A percentile compares a stretch with the other conserved stretches of the same genome.
phyloP scores from a whole-genome alignment of 2,113 vertebrate species.

The Oplegnathus fasciatus region DNA sequence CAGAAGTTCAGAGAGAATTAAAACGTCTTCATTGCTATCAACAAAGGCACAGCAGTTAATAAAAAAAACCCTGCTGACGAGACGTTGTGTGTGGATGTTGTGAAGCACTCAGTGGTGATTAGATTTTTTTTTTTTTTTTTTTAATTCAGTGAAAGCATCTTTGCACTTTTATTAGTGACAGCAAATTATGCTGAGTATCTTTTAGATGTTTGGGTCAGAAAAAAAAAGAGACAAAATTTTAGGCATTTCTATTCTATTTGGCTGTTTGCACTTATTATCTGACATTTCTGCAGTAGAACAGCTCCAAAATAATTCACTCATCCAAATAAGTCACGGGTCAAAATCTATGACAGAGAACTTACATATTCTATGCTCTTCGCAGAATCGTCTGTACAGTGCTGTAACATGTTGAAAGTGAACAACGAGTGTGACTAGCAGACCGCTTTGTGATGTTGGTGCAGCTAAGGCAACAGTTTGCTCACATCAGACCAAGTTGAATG shows the following conservation, averaged over 20 bases:
- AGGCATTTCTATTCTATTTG: neutral
- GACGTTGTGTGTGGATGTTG: neutral
- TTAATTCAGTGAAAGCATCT: neutral
- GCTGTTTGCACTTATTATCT: neutral
- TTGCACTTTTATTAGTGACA: no score
- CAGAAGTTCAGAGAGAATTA: neutral
- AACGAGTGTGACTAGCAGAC: neutral
- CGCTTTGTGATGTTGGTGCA: neutral
- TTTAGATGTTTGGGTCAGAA: neutral
- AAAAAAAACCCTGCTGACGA: neutral
- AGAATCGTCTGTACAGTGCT: neutral
- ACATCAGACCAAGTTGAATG: neutral
- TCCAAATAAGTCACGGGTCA: neutral
- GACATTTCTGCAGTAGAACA: neutral
- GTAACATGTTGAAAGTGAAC: neutral
- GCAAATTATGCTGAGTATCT: neutral
- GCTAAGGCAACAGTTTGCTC: slow-evolving; percentile 5
- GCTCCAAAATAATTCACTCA: neutral
- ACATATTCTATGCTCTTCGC: neutral
- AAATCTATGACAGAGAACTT: neutral
- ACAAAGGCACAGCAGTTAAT: neutral
- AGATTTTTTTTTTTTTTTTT: no score
- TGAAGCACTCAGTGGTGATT: no score
- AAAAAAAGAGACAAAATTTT: neutral
- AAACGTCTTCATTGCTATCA: neutral